phyloP scores from a whole-genome alignment of 2,888 invertebrate genomes.

The Pseudoips prasinana region DNA sequence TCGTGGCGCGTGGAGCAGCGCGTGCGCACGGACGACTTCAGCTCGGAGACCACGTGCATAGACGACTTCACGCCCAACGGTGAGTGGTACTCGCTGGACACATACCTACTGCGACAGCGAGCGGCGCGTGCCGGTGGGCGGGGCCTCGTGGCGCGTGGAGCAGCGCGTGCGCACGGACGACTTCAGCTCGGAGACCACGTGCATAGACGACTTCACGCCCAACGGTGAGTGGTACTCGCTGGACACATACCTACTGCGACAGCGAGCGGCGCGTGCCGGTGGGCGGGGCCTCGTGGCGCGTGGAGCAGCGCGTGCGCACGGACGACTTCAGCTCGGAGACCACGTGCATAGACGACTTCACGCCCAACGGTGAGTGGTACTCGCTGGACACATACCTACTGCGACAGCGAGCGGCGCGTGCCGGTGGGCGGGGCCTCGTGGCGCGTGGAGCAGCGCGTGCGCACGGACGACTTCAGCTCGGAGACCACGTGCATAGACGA shows the following conservation, averaged over 20 bases:
- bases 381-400: no score
- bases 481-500: constrained; percentile 92
- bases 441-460: constrained; percentile 88
- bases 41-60: constrained; percentile 90
- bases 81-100: constrained; percentile 48
- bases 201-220: constrained; percentile 92
- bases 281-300: constrained; percentile 87
- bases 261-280: constrained; percentile 91
- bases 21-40: constrained; percentile 92
- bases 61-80: constrained; percentile 95
- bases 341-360: constrained; percentile 91
- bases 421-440: constrained; percentile 90
- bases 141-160: constrained; percentile 86
- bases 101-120: constrained; percentile 94
- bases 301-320: constrained; percentile 91
- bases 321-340: constrained; percentile 92
- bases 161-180: constrained; percentile 94
- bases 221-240: constrained; percentile 84
- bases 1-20: constrained; percentile 89
- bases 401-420: constrained; percentile 92
- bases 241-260: no score
- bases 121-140: constrained; percentile 89
- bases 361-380: constrained; percentile 88
- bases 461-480: constrained; percentile 91
- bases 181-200: constrained; percentile 90